Conservation (phyloP, 2,113 vertebrate species). For the Aix galericulata region DNA sequence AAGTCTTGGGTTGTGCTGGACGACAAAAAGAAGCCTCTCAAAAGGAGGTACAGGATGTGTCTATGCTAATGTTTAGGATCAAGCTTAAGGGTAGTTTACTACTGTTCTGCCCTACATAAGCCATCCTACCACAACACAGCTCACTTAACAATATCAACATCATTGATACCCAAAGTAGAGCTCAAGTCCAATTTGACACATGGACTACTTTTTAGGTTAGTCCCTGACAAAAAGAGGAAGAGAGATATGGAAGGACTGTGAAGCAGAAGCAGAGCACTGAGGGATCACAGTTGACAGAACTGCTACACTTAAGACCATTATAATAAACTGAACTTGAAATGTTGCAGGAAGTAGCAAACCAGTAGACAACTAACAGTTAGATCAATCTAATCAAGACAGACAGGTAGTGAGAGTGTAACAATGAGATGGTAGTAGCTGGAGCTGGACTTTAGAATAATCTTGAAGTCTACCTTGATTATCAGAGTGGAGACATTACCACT, state of each 20-base stretch:
- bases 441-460: neutral
- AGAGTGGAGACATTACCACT: neutral
- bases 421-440: neutral
- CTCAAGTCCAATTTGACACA: neutral
- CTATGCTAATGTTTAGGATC: neutral
- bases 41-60: neutral
- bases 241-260: neutral
- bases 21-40: neutral
- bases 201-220: neutral
- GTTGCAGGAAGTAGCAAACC: neutral
- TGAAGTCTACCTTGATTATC: neutral
- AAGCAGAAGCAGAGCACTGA: neutral
- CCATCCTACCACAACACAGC: neutral
- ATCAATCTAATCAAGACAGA: neutral
- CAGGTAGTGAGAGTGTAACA: neutral
- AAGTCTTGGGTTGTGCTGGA: constrained; percentile 24
- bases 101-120: neutral
- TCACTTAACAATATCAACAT: neutral
- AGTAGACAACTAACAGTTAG: neutral
- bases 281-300: neutral
- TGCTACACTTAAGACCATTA: neutral
- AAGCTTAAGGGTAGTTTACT: neutral
- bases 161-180: neutral
- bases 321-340: neutral
- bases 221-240: neutral